phyloP scores from a whole-genome alignment of 1,140 invertebrate species.

The Drosophila subpulchrella region DNA sequence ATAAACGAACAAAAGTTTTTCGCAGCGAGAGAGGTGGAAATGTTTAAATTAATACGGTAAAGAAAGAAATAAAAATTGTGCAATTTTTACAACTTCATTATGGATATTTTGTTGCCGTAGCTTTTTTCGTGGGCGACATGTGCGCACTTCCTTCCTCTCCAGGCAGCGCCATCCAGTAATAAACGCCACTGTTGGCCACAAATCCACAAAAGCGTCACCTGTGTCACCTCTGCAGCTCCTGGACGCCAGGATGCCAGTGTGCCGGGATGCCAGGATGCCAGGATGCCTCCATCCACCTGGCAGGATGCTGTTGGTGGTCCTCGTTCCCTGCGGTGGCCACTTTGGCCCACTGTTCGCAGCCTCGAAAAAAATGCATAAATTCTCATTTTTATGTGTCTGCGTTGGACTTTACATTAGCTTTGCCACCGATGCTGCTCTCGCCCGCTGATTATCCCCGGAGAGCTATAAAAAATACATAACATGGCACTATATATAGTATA shows the following conservation, averaged over 20 bases:
- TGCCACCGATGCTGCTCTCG: slow-evolving; percentile 26
- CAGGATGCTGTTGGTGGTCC: slow-evolving; percentile 15
- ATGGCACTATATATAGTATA: slow-evolving; percentile 42
- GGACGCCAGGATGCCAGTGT: not conserved
- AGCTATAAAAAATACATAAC: slow-evolving; percentile 74
- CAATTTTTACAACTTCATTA: slow-evolving; percentile 79
- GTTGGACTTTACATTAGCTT: slow-evolving; percentile 78
- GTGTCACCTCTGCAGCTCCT: slow-evolving; percentile 61
- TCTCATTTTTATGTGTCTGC: slow-evolving; percentile 80
- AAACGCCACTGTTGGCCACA: slow-evolving; percentile 64
- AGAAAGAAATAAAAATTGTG: slow-evolving; percentile 72
- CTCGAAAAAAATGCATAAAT: slow-evolving; percentile 72
- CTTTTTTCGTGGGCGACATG: slow-evolving; percentile 52
- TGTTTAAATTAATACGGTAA: slow-evolving; percentile 49
- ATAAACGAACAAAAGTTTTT: slow-evolving; percentile 47
- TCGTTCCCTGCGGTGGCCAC: slow-evolving; percentile 55
- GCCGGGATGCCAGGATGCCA: not conserved
- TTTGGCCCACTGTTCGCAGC: slow-evolving; percentile 38
- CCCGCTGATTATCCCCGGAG: slow-evolving; percentile 72
- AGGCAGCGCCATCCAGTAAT: slow-evolving; percentile 36
- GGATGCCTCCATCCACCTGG: slow-evolving; percentile 1
- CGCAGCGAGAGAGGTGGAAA: slow-evolving; percentile 34
- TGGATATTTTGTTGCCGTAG: slow-evolving; percentile 53
- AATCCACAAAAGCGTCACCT: slow-evolving; percentile 75
- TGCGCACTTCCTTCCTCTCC: slow-evolving; percentile 45